These are phyloP conservation scores for Vimba vimba DNA, from an alignment of 2,113 vertebrate genomes.

Conservation along the genomic window DNA sequence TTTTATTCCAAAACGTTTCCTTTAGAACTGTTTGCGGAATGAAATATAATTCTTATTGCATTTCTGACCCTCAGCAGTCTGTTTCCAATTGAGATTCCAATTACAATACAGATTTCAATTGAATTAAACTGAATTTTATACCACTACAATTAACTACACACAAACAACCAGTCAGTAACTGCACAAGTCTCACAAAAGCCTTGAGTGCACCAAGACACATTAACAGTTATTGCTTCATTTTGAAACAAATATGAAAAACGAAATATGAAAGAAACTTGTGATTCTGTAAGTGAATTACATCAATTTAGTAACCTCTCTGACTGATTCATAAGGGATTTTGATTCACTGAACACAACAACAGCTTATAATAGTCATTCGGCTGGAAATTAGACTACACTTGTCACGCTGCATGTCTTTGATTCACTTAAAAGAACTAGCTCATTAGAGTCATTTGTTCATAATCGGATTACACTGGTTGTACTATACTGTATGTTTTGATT, in stretches of 20 bases:
- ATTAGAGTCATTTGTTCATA: too few species aligned
- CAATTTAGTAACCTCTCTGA: background rate
- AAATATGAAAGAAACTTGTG: background rate
- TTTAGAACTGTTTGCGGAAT: too few species aligned
- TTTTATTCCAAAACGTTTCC: background rate
- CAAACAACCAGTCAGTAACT: background rate
- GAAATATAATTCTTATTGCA: background rate
- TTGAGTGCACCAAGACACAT: background rate
- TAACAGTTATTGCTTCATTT: background rate
- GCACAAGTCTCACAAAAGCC: background rate
- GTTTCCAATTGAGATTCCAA: background rate
- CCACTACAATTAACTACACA: background rate
- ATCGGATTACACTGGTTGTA: background rate
- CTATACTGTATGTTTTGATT: background rate
- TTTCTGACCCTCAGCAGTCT: background rate
- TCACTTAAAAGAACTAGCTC: background rate
- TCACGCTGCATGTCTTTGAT: background rate
- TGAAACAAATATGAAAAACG: background rate
- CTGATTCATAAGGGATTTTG: background rate
- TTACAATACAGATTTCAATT: background rate
- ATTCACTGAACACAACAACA: background rate
- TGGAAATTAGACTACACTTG: background rate
- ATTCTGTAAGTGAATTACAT: background rate
- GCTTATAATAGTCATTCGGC: background rate
- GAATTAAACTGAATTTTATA: background rate